Evolutionary conservation across 2,888 invertebrate species (phyloP).

Genomic region (Limnephilus lunatus): DNA sequence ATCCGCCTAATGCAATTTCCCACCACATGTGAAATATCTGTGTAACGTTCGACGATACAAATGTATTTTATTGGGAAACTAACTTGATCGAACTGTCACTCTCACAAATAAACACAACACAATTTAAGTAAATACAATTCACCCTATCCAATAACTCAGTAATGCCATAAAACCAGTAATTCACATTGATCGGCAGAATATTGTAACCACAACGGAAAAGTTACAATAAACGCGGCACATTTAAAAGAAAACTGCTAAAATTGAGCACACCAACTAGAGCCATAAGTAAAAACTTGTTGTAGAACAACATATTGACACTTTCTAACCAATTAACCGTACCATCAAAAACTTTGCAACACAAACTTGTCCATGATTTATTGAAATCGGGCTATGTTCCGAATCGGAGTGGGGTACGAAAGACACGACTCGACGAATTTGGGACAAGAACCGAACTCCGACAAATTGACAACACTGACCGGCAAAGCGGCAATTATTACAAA

Average conservation of each 20-base stretch:
- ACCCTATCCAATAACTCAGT: neutral
- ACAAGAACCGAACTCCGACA: neutral
- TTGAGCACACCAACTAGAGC: neutral
- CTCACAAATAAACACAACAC: neutral
- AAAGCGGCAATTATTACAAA: neutral
- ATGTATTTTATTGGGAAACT: neutral
- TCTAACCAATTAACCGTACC: neutral
- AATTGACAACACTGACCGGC: neutral
- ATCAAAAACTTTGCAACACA: neutral
- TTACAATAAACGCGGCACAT: neutral
- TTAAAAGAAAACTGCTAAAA: neutral
- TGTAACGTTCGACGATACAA: neutral
- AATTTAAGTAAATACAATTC: neutral
- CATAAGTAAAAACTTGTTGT: neutral
- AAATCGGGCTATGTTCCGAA: neutral
- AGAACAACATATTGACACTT: neutral
- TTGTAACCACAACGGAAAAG: neutral
- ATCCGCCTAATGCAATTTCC: slow-evolving; percentile 25
- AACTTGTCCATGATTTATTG: neutral
- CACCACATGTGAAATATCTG: neutral
- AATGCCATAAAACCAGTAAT: neutral
- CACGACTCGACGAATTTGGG: neutral
- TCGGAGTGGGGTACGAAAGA: neutral
- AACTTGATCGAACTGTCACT: neutral
- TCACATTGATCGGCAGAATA: neutral